Base-by-base conservation (phyloP, 2,797 vertebrate species). In the Anguilla obscura region DNA sequence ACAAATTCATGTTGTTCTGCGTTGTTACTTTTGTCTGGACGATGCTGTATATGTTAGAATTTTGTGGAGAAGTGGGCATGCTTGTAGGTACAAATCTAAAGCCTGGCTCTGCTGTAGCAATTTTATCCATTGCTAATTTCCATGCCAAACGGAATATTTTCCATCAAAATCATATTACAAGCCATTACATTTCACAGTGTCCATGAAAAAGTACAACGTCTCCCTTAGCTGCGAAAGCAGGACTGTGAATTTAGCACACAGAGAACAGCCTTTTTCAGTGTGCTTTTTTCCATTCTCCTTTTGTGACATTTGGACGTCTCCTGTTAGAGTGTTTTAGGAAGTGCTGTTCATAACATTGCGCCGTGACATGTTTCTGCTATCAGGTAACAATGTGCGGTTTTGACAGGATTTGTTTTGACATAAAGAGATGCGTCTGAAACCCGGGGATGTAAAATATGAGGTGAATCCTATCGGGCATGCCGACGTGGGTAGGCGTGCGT, bases 31-130 rank as follows among this genome's bases (percentile, higher is more conserved):
- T 56, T 50, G 50, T 74, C n/a, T 48, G 52, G 27, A 10, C 12
- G 56, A 82, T 88, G 87, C 88, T 56, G 88, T 5, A 71, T 76
- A 10, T 30, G 12, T 71, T 4, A n/a, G 80, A 86, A 60, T 86
- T 86, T 86, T 86, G 63, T 84, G 6, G 18, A 69, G 85, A 92
- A 87, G 86, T 87, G 84, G 92, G 89, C 89, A 83, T 88, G 89
- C 89, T 86, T 91, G 87, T 63, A 86, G 86, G 88, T 91, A 92
- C 91, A 30, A 69, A 91, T 92, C 90, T 89, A 88, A 86, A 88
- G 87, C 89, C 88, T 88, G 82, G 88, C 87, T 91, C 85, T 56
- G 89, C 89, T 82, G 76, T 87, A 86, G 88, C 89, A 88, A 85
- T 87, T 91, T 90, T 54, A 90, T 54, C 63, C 33, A 0, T 52